Base-by-base conservation (phyloP, 2,888 invertebrate genomes). In the Orthosia gracilis region DNA sequence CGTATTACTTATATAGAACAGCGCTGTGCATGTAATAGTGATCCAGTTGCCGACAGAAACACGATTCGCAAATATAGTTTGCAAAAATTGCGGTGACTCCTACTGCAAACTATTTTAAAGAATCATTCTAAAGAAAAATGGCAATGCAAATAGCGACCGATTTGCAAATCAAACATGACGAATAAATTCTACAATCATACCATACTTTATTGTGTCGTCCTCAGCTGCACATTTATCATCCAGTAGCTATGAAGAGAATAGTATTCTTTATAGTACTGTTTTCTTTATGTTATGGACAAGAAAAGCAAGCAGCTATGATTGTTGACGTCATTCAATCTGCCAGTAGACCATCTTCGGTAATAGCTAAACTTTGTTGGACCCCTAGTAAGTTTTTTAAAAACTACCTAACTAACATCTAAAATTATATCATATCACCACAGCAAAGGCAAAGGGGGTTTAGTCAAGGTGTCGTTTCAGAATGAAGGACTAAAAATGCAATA, bases 361-460 rank as follows among this genome's bases (percentile, higher is more conserved):
- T 93, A 67, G 92, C 92, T 50, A 90, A 89, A 78, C 84, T 94
- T 72, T 94, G 95, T 78, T 94, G 94, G 91, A 58, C 89, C 54
- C 83, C 86, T 52, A 83, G 95, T 95, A 90, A 93, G 93, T 82
- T n/a, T 40, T 40, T 40, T 40, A 9, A 40, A 40, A 18, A 4
- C 7, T 54, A 40, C 5, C 3, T 17, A 65, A 4, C 18, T 21
- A 21, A 57, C 15, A 26, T 49, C 18, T 18, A 9, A 40, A 40
- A 40, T 40, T 40, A 40, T 40, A 40, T 40, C 40, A 40, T 40
- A 40, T 40, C 40, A 40, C 40, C 40, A 40, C 40, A 40, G 7
- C 9, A 40, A n/a, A n/a, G n/a, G n/a, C n/a, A n/a, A 31, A 31
- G 9, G 40, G 9, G 40, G 9, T 40, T 40, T 40, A 40, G 40